Conservation (phyloP, 2,797 vertebrate species). For the Morelia viridis region DNA sequence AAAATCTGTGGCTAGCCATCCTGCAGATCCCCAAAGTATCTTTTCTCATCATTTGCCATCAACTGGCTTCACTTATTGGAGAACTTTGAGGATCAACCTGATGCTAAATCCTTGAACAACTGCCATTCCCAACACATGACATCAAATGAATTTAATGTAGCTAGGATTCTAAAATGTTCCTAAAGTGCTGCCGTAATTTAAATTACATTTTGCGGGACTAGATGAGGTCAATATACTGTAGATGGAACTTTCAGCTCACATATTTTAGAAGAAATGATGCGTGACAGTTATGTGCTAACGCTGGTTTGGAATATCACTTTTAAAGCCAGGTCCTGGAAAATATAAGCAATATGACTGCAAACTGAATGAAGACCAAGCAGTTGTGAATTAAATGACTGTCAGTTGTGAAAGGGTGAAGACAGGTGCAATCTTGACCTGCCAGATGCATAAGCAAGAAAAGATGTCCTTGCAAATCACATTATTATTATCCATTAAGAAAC, state of each 20-base stretch:
- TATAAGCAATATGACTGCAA: conserved; percentile 11
- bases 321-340: conserved; percentile 57
- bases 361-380: conserved; percentile 15
- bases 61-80: background rate
- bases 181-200: conserved; percentile 41
- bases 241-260: conserved; percentile 49
- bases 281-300: conserved; percentile 52
- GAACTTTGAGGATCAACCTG: background rate
- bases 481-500: conserved; percentile 34
- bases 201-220: conserved; percentile 55
- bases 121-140: conserved; percentile 37
- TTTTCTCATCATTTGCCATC: conserved; percentile 5
- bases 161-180: conserved; percentile 43
- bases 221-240: conserved; percentile 40
- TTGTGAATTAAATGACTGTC: conserved; percentile 47
- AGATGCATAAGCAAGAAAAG: conserved; percentile 28
- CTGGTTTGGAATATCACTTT: conserved; percentile 52
- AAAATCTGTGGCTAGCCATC: background rate
- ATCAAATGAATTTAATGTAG: conserved; percentile 1
- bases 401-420: conserved; percentile 15
- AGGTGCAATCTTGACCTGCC: conserved; percentile 48
- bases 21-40: background rate
- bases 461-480: conserved; percentile 7
- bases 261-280: conserved; percentile 39
- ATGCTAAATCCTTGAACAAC: conserved; percentile 38